Evolutionary conservation across 2,113 vertebrate species (phyloP), one percentile per base, ranked within the genome.

Genomic region (Dipodomys spectabilis): DNA sequence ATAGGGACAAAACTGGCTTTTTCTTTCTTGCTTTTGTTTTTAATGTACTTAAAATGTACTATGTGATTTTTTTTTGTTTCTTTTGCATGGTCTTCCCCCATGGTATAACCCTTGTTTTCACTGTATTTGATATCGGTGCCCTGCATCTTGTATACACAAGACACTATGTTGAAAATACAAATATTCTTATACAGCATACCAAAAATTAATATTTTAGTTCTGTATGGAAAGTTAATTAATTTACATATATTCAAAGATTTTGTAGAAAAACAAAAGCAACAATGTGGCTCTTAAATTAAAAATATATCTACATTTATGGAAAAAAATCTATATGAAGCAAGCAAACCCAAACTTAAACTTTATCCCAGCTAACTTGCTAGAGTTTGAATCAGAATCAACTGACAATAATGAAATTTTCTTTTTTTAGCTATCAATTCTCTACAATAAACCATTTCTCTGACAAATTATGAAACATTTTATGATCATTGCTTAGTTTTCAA

Each of bases 141-240:
- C 39, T 6, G 39, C 39, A 39, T 39, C 39, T 39, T 39, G 39
- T 39, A 39, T 39, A 39, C 6, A 39, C 5, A 39, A 39, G 39
- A 39, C 39, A 6, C 39, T 39, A 6, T 5, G 39, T 39, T 39
- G 39, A 53, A 53, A 53, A 53, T 53, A 53, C 49, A 53, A 13
- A 53, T 53, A 13, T 64, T 68, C 2, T 83, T 75, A 39, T 35
- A 71, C 27, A 84, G 0, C 49, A 72, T 32, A 53, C 49, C 49
- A 53, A 49, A 7, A 73, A 94, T 73, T 25, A n/a, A 74, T 93
- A 92, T 86, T 86, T 94, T 90, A 84, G 62, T 91, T 19, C 35
- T 6, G 39, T 74, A 62, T 73, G 16, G 13, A 18, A 53, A 86
- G 82, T 74, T 45, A 68, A 18, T 49, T 82, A n/a, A 7, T 53